Conservation (phyloP, 2,797 vertebrate species). For the Scyliorhinus canicula region DNA sequence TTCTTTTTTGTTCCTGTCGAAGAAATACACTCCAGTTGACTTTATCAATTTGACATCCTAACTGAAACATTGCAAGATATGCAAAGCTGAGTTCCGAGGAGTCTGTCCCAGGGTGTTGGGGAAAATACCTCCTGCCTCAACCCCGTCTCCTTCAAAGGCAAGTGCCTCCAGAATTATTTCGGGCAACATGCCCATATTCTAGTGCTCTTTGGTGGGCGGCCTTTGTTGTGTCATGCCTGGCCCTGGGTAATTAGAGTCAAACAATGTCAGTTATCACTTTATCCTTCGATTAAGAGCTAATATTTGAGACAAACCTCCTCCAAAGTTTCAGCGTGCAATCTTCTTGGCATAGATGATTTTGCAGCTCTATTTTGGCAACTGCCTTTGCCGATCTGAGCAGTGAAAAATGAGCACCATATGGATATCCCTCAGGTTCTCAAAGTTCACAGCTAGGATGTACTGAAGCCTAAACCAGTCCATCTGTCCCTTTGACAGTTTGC, state of each 20-base stretch:
- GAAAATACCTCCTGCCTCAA: not conserved
- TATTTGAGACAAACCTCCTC: not conserved
- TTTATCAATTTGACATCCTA: not conserved
- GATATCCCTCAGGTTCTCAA: not conserved
- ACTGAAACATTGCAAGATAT: not conserved
- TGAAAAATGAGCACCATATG: not conserved
- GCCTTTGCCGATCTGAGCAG: not conserved
- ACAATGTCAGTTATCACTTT: not conserved
- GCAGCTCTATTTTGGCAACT: not conserved
- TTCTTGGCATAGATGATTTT: not conserved
- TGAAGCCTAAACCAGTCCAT: constrained; percentile 15
- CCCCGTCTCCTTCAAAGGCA: not conserved
- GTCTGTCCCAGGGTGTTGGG: not conserved
- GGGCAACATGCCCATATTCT: not conserved
- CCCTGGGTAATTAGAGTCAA: not conserved
- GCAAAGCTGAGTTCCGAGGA: not conserved
- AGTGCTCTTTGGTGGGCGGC: too few species aligned
- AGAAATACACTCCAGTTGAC: not conserved
- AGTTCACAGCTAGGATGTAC: constrained; percentile 11
- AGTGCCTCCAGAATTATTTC: not conserved
- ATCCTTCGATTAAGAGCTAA: not conserved
- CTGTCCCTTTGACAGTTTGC: constrained; percentile 18
- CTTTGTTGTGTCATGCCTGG: not conserved
- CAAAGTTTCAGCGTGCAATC: not conserved
- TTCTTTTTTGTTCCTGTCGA: not conserved